Conservation (phyloP, 2,888 invertebrate genomes). For the Andricus quercusramuli region DNA sequence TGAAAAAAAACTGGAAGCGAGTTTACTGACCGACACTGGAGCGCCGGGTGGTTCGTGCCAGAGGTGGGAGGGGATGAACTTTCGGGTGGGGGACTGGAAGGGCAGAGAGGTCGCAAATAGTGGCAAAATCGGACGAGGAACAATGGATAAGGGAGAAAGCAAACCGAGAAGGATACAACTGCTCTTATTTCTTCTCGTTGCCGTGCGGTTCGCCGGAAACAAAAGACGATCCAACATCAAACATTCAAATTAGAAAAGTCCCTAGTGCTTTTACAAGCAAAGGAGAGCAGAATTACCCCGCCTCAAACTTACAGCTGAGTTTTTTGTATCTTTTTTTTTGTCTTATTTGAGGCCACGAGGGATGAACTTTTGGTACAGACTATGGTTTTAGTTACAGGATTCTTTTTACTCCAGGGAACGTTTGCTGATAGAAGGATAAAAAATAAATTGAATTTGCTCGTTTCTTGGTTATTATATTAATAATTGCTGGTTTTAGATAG, state of each 20-base stretch:
- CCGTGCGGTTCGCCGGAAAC: conserved; percentile 37
- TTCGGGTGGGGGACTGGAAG: neutral
- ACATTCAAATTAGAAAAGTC: conserved; percentile 52
- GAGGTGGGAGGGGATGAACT: neutral
- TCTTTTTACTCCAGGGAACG: conserved; percentile 15
- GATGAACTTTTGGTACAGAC: conserved; percentile 14
- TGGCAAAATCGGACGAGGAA: neutral
- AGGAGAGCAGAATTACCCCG: neutral
- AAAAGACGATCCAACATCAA: conserved; percentile 55
- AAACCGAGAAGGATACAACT: conserved; percentile 9
- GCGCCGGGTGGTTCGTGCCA: neutral
- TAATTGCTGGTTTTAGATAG: neutral
- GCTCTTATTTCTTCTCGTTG: conserved; percentile 26
- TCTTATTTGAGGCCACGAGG: neutral
- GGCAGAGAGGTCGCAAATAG: conserved; percentile 24
- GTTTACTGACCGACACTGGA: conserved; percentile 14
- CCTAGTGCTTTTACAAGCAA: conserved; percentile 30
- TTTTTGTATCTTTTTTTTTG: neutral
- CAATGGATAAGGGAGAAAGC: conserved; percentile 1
- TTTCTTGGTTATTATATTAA: conserved; percentile 32
- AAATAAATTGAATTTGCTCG: conserved; percentile 34
- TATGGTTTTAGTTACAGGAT: conserved; percentile 16
- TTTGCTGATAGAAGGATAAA: conserved; percentile 14
- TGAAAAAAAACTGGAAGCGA: conserved; percentile 13
- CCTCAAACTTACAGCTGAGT: neutral